These are phyloP conservation scores for Aphyosemion australe DNA, from an alignment of 2,113 vertebrate species.

Conservation along the genomic window DNA sequence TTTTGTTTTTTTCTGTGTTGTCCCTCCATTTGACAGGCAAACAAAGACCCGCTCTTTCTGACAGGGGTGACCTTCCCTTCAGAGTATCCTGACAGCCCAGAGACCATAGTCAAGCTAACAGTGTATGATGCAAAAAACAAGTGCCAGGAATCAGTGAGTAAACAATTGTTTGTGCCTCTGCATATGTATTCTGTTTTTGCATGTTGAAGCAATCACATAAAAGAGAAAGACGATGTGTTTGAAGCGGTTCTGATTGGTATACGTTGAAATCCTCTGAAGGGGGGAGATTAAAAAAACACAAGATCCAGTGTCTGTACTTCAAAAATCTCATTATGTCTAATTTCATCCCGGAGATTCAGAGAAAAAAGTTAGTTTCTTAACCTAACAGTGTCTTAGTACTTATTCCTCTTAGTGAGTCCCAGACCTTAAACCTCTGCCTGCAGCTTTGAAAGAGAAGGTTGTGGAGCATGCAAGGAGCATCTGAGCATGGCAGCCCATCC, in stretches of 20 bases:
- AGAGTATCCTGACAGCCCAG: constrained; percentile 89
- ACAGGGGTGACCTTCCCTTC: constrained; percentile 93
- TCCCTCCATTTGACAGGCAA: constrained; percentile 85
- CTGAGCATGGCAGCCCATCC: constrained; percentile 32
- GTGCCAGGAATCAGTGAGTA: constrained; percentile 90
- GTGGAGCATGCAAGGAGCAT: constrained; percentile 33
- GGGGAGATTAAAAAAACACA: constrained; percentile 42
- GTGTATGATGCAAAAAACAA: constrained; percentile 98
- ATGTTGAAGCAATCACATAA: constrained; percentile 16
- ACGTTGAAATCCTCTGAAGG: constrained; percentile 37
- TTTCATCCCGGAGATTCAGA: constrained; percentile 27
- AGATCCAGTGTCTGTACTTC: constrained; percentile 18
- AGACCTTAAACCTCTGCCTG: constrained; percentile 37
- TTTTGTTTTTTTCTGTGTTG: constrained; percentile 28
- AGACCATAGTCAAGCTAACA: constrained; percentile 91
- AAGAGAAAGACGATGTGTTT: constrained; percentile 26
- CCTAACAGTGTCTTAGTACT: constrained; percentile 14
- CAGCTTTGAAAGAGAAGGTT: constrained; percentile 35
- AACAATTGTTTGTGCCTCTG: constrained; percentile 17
- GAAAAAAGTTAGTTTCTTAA: constrained; percentile 20
- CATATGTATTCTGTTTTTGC: constrained; percentile 5
- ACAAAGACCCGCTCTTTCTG: constrained; percentile 94
- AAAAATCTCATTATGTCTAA: constrained; percentile 43
- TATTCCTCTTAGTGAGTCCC: constrained; percentile 20
- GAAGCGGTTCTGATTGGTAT: constrained; percentile 5